These are phyloP conservation scores for Prochilodus magdalenae DNA, from an alignment of 2,113 vertebrate species.

Conservation along the genomic window DNA sequence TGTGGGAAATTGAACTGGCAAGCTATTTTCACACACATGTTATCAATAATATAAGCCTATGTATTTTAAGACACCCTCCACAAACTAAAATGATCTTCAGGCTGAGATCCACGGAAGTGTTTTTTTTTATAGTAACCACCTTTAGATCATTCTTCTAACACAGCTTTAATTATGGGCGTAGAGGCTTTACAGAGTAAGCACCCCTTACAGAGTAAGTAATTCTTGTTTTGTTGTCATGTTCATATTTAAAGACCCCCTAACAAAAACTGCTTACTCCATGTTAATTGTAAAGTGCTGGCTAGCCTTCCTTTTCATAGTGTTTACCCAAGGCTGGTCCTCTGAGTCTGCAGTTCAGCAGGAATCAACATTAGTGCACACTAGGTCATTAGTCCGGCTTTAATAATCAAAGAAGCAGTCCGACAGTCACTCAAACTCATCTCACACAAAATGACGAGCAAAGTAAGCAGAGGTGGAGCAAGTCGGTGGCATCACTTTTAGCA, in stretches of 20 bases:
- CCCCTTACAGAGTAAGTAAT: no score
- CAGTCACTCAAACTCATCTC: constrained; percentile 30
- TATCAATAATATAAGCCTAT: no score
- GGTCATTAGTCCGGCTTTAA: constrained; percentile 15
- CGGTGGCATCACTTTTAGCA: background rate
- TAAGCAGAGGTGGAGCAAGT: constrained; percentile 21
- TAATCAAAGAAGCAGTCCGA: constrained; percentile 21
- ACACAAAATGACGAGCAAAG: constrained; percentile 14
- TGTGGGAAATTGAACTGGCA: no score
- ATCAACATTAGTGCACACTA: constrained; percentile 40
- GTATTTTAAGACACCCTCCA: no score
- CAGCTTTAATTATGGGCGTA: no score
- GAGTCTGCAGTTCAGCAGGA: constrained; percentile 26
- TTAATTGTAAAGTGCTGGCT: background rate
- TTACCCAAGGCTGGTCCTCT: background rate
- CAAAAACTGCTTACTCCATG: background rate
- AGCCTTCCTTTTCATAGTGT: background rate
- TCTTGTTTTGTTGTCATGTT: background rate
- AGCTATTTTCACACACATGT: no score
- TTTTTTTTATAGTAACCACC: no score
- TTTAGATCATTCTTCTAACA: no score
- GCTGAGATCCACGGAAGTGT: no score
- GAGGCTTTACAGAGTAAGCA: no score
- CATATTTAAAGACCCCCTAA: background rate
- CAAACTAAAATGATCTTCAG: no score